Base-by-base conservation (phyloP, 2,113 vertebrate species). In the Eudyptes chrysolophus region DNA sequence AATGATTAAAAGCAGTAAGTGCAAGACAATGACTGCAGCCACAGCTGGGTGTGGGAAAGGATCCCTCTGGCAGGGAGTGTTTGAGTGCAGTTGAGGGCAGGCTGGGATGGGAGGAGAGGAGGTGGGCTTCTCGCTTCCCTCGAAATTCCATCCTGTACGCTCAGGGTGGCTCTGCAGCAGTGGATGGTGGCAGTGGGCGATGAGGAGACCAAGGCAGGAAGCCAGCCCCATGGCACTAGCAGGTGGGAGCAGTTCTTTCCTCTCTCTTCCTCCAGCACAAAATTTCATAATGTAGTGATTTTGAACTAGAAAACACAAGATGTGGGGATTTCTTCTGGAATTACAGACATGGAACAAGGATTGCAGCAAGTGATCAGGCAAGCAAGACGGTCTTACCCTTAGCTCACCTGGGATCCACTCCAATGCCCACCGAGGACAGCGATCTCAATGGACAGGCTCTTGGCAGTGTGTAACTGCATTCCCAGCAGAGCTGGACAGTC, bases 131-230 rank as follows among this genome's bases (percentile, higher is more conserved):
- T 61, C 3, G 0, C 5, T 80, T 66, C 25, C 29, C 19, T 66
- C 3, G 2, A 25, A 61, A 77, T 5, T 49, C 36, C 3, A 1
- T 68, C 34, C 64, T 57, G 4, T 52, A 42, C 0, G 0, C 10
- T 72, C 11, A 20, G 10, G 18, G 13, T 58, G 16, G 7, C 42
- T 38, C 34, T 82, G 48, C 19, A 82, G 58, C 6, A 77, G 22
- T 1, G 0, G 10, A 18, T 38, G 8, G 16, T 42, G 27, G 10
- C 52, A 77, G 60, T 6, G 16, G 12, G 10, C 0, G 0, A 52
- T 2, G 8, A 76, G 18, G 8, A 29, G 26, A 58, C 7, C 0
- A 0, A 84, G 25, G 36, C 0, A 0, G 24, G 44, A 83, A 65
- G n/a, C 15, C 44, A 64, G 29, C 3, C 25, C 7, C 14, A 7